Evolutionary conservation across 2,113 vertebrate species (phyloP).

Genomic region (Otus sunia): DNA sequence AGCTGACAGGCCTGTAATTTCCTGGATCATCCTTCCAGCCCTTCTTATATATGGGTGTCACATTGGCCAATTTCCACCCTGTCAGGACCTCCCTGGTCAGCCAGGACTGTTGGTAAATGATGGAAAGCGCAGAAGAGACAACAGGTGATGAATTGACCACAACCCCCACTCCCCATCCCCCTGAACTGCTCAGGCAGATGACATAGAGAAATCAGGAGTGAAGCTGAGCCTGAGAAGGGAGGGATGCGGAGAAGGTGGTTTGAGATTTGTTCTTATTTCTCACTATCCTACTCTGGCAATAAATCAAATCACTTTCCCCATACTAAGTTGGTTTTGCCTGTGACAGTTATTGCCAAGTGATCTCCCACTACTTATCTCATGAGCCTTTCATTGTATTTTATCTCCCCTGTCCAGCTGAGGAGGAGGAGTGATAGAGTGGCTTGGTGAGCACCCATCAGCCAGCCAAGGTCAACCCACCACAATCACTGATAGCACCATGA

Average conservation of each 20-base stretch:
- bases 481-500: neutral
- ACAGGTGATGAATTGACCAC: neutral
- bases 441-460: neutral
- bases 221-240: neutral
- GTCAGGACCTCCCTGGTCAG: too few relatives aligned
- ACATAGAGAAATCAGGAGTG: fast-evolving
- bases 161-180: neutral
- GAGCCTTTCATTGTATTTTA: neutral
- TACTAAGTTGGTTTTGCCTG: neutral
- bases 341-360: neutral
- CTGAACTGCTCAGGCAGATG: fast-evolving
- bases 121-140: neutral
- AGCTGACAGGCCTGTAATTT: too few relatives aligned
- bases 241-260: neutral
- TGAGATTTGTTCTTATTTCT: neutral
- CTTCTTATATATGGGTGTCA: too few relatives aligned
- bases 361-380: neutral
- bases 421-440: fast-evolving
- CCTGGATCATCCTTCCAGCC: too few relatives aligned
- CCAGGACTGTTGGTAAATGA: too few relatives aligned
- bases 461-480: neutral
- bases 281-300: neutral
- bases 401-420: neutral
- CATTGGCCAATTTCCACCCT: too few relatives aligned
- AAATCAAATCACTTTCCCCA: neutral